Base-by-base conservation (phyloP, 2,888 invertebrate genomes). In the Arctia plantaginis region DNA sequence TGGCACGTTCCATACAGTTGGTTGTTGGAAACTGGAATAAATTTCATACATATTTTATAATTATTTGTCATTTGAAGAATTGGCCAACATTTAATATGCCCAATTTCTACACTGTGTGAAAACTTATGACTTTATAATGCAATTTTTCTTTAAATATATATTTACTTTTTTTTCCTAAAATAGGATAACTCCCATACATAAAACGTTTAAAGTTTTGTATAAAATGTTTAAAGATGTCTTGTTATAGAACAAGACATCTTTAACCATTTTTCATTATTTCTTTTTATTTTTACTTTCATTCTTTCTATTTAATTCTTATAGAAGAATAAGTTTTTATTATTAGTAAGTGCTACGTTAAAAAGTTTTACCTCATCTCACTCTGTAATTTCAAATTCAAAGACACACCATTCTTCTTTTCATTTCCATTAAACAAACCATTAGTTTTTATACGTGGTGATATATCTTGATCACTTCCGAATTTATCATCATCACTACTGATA, bases 361-460 rank as follows among this genome's bases (percentile, higher is more conserved):
- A 68, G 27, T 59, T 82, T 78, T 80, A 95, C 95, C 95, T 93
- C 95, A 95, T 95, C 87, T 95, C 95, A 85, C 87, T 94, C 74
- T 95, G 95, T 69, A 95, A 80, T 77, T 94, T 95, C 79, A 95
- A 87, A 88, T 95, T 95, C 62, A 95, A 85, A 0, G 95, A 95
- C 0, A 95, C 90, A 0, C 95, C 94, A 87, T 93, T 93, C 72
- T 87, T 93, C 82, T 91, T 94, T n/a, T 93, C 92, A 10, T 67
- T 78, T 0, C 89, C 89, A 77, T 90, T 91, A 0, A 83, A 65
- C 39, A 87, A 75, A 10, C 90, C 91, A 66, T 89, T 90, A 3
- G 79, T 86, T 74, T 88, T 93, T 20, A 86, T 74, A 76, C 90
- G 87, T 6, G 93, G 93, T 4, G 93, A 91, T 62, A 92, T 85